Evolutionary conservation across 2,888 invertebrate species (phyloP), one percentile per base, ranked within the genome.

Genomic region (Reticulitermes lucifugus): DNA sequence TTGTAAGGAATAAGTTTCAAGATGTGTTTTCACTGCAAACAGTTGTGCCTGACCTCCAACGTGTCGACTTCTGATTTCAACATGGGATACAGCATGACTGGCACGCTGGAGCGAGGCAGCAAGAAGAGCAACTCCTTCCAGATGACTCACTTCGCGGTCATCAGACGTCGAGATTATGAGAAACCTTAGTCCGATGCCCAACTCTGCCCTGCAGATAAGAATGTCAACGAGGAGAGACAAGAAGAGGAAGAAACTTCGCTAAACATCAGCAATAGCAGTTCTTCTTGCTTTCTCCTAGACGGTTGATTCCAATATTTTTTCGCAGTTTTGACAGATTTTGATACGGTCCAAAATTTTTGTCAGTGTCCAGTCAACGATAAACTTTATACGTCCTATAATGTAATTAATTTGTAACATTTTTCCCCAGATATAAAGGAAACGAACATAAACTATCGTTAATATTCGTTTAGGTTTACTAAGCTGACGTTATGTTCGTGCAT

Each of bases 51-150:
- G 89, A 96, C 96, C 86, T 96, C 96, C 86, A 96, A 96, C 91
- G 96, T 97, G 89, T 95, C 96, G 79, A 94, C 95, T 89, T 95
- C 96, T 83, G 97, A 97, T 91, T 96, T 96, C 92, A 96, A 96
- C 91, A 96, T 96, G 95, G 97, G 97, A 82, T 97, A 97, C 92
- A 96, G 96, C 89, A 96, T 97, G 94, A 97, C 96, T 1, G 97
- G 97, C 21, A 96, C 96, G 21, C 92, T 97, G 89, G 97, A 97
- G 90, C 93, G 96, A 29, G 96, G 96, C 88, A 94, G 94, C 90
- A 94, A 95, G 88, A 94, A 94, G 89, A 94, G 94, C 88, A 96
- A 96, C 91, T 93, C 93, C 89, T 95, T 96, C 91, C 96, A 96
- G 91, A 95, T 96, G 92, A 96, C 97, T 86, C 97, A 97, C 91